Base-by-base conservation (phyloP, 2,888 invertebrate genomes). In the Eupithecia subfuscata region DNA sequence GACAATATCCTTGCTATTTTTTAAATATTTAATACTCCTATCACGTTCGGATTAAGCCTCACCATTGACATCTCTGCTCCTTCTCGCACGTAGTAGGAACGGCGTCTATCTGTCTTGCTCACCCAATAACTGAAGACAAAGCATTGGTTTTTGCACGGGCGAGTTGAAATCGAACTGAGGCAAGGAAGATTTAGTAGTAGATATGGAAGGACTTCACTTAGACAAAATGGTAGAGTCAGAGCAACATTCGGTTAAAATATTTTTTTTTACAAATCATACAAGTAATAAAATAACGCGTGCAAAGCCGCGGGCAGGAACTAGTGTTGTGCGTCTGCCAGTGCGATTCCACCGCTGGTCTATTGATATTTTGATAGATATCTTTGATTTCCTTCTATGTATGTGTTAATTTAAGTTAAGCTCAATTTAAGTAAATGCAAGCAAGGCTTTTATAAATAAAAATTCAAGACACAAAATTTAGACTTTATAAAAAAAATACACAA, bases 81-180 rank as follows among this genome's bases (percentile, higher is more conserved):
- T 74, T 22, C 2, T 43, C 34, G 18, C 30, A 8, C 74, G 9
- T 30, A 7, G 3, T 12, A 7, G 16, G 30, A 25, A 0, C 14
- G 11, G 7, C 40, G 67, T 79, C 60, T 72, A 65, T 65, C 76
- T 45, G 48, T 75, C 79, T 52, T 37, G 82, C 79, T 83, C 82
- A 79, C 77, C 79, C 83, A 81, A 81, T 78, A 83, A 81, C 78
- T 76, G 82, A 80, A 82, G 84, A 86, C 83, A 83, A 84, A 84
- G 83, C 84, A 82, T 83, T 80, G 81, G 84, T 82, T 86, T 85
- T 87, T 85, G 84, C 83, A 82, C 82, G 77, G 79, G 77, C 74
- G 80, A 82, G 83, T 82, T 82, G 81, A 78, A 81, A 60, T 60
- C 25, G 25, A 60, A 14, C 60, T 60, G 25, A 25, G 56, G 11